Evolutionary conservation across 2,113 vertebrate species (phyloP).

Genomic region (Chlorodrepanis virens): DNA sequence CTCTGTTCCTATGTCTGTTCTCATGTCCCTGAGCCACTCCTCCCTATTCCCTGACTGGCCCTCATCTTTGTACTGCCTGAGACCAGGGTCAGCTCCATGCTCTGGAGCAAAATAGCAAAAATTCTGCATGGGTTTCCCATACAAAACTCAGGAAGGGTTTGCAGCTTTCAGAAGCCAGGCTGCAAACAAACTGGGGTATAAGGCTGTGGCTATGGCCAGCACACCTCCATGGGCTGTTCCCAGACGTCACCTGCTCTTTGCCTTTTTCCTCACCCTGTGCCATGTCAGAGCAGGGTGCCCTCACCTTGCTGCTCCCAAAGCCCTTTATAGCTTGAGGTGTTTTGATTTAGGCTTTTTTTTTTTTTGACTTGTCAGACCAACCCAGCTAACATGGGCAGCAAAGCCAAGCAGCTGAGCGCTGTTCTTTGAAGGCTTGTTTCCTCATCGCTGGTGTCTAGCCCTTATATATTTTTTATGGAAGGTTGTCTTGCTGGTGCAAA

Average conservation of each 20-base stretch:
- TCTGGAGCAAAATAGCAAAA: neutral
- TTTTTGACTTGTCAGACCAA: neutral
- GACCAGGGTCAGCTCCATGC: too few species aligned
- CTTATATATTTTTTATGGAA: neutral
- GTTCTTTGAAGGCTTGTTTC: neutral
- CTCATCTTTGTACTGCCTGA: too few species aligned
- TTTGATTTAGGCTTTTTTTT: neutral
- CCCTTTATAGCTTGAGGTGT: neutral
- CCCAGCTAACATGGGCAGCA: neutral
- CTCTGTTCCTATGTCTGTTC: too few species aligned
- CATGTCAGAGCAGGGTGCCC: neutral
- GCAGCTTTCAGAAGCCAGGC: neutral
- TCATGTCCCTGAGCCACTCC: too few species aligned
- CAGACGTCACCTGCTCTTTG: fast-evolving
- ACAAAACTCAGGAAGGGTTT: neutral
- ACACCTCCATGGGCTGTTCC: fast-evolving
- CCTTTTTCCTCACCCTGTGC: fast-evolving
- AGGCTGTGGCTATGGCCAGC: neutral
- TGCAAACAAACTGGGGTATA: fast-evolving
- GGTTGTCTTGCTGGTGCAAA: neutral
- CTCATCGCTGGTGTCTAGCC: neutral
- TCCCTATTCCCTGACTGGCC: too few species aligned
- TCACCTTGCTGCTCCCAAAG: neutral
- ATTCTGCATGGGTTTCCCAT: neutral
- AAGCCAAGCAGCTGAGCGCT: fast-evolving